phyloP scores from a whole-genome alignment of 2,888 invertebrate genomes.

The Ceraclea dissimilis region DNA sequence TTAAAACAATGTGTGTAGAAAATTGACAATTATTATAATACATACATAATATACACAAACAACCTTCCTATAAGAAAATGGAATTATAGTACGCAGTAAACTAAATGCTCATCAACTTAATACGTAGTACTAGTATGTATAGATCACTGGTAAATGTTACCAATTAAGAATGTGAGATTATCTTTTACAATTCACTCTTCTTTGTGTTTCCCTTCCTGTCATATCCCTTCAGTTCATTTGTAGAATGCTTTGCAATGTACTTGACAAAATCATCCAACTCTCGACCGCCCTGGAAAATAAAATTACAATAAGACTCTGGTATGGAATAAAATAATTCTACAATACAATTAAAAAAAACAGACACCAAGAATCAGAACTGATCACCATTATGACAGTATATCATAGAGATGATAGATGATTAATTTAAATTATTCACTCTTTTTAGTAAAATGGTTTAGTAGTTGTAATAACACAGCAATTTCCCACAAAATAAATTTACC shows the following conservation, averaged over 20 bases:
- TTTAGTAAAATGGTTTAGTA: too few relatives aligned
- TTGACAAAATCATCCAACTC: slow-evolving; percentile 90
- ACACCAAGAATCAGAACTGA: not conserved
- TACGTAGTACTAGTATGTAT: too few relatives aligned
- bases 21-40: not conserved
- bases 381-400: not conserved
- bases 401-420: too few relatives aligned
- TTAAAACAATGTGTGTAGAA: not conserved
- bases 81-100: slow-evolving; percentile 1
- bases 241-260: slow-evolving; percentile 88
- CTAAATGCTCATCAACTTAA: not conserved
- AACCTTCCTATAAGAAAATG: slow-evolving; percentile 5
- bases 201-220: slow-evolving; percentile 74
- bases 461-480: too few relatives aligned
- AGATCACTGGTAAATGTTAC: slow-evolving; percentile 24
- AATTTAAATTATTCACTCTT: too few relatives aligned
- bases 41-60: not conserved
- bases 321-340: not conserved
- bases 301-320: not conserved
- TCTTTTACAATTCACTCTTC: slow-evolving; percentile 33
- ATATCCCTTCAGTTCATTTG: slow-evolving; percentile 77
- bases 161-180: slow-evolving; percentile 1
- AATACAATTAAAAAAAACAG: not conserved
- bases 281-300: slow-evolving; percentile 78
- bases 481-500: too few relatives aligned